Conservation (phyloP, 2,113 vertebrate genomes). For the Psephotus haematonotus region DNA sequence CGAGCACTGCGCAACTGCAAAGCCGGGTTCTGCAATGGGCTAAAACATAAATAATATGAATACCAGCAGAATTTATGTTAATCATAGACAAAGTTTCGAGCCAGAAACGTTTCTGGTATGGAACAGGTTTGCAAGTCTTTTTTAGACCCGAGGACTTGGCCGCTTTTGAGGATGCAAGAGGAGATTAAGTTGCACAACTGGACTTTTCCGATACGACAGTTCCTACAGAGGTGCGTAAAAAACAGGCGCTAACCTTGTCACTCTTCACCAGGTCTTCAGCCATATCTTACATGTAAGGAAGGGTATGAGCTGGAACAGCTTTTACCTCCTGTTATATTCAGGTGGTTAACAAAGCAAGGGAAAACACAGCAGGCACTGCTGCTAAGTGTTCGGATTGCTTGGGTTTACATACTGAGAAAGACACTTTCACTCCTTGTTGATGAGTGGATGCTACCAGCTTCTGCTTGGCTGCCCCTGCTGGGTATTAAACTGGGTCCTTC, state of each 20-base stretch:
- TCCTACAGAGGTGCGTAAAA: background rate
- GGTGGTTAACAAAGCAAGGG: background rate
- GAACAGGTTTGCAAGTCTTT: background rate
- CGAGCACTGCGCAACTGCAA: background rate
- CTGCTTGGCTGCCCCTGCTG: background rate
- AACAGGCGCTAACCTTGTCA: background rate
- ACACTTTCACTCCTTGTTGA: background rate
- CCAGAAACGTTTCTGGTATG: background rate
- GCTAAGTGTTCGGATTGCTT: background rate
- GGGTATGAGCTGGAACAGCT: background rate
- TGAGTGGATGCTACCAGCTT: background rate
- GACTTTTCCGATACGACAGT: background rate
- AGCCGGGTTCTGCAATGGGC: background rate
- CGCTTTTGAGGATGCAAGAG: background rate
- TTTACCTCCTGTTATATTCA: background rate
- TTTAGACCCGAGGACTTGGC: background rate
- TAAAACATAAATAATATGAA: background rate
- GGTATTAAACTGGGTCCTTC: background rate
- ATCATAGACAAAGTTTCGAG: background rate
- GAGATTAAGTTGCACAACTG: background rate
- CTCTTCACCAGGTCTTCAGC: background rate
- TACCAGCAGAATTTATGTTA: background rate
- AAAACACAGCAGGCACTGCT: background rate
- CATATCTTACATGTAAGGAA: background rate
- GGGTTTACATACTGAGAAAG: background rate